Evolutionary conservation across 2,888 invertebrate genomes (phyloP).

Genomic region (Aleiodes testaceus): DNA sequence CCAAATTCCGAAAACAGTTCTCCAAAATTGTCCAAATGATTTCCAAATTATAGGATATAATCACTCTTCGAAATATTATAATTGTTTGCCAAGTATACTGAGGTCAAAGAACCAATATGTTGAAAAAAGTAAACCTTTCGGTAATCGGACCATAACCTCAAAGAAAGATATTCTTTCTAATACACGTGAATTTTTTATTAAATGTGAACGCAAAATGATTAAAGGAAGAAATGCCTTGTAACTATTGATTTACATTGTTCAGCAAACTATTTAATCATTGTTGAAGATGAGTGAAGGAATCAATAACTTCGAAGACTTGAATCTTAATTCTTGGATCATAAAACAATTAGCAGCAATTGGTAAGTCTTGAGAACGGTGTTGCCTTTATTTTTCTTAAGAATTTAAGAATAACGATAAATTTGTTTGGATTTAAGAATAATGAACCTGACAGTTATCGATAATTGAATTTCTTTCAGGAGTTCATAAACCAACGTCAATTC

Average conservation of each 20-base stretch:
- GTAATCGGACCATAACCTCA: too few species aligned
- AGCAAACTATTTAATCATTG: neutral
- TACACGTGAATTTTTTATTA: too few species aligned
- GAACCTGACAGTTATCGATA: constrained; percentile 6
- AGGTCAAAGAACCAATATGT: too few species aligned
- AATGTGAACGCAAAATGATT: too few species aligned
- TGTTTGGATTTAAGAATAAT: neutral
- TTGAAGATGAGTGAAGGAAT: constrained; percentile 51
- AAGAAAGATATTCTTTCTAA: too few species aligned
- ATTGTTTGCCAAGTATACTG: too few species aligned
- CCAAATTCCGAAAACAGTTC: too few species aligned
- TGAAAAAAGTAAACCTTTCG: too few species aligned
- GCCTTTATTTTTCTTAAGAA: neutral
- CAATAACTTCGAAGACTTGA: constrained; percentile 76
- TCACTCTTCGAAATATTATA: too few species aligned
- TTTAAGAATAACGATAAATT: neutral
- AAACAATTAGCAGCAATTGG: constrained; percentile 82
- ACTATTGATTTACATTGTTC: neutral
- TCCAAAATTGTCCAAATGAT: too few species aligned
- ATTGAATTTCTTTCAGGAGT: constrained; percentile 76
- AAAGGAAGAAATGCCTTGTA: too few species aligned
- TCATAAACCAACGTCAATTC: constrained; percentile 86
- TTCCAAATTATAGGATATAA: too few species aligned
- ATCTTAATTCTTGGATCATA: constrained; percentile 83
- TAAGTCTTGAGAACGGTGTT: constrained; percentile 65